A percentile compares a stretch with the other conserved stretches of the same genome.
Evolutionary conservation across 1,140 invertebrate genomes (phyloP).

Genomic region (Ips typographus): DNA sequence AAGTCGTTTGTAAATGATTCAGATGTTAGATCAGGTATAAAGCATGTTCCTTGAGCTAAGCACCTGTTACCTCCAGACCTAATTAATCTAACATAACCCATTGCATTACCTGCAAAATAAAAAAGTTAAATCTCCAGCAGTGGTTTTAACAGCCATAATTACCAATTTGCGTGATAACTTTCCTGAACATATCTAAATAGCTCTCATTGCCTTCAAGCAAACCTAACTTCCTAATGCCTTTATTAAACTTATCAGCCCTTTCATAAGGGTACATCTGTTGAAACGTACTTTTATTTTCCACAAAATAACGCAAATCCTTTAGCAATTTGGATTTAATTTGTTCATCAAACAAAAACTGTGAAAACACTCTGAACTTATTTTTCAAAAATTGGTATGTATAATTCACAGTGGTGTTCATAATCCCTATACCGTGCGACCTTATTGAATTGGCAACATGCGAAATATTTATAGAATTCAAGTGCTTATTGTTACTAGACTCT

Average conservation of each 20-base stretch:
- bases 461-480: conserved; percentile 95
- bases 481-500: conserved; percentile 87
- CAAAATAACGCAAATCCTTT: conserved; percentile 81
- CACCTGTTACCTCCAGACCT: conserved; percentile 91
- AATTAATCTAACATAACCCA: conserved; percentile 95
- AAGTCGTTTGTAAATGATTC: too few species aligned
- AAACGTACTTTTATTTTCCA: conserved; percentile 59
- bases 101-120: conserved; percentile 76
- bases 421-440: conserved; percentile 94
- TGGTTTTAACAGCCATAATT: conserved; percentile 23
- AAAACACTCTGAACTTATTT: conserved; percentile 93
- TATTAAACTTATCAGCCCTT: conserved; percentile 93
- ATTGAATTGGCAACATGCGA: conserved; percentile 96
- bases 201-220: conserved; percentile 78
- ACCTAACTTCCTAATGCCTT: conserved; percentile 87
- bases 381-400: conserved; percentile 96
- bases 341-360: conserved; percentile 97
- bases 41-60: conserved; percentile 86
- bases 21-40: conserved; percentile 79
- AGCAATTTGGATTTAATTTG: conserved; percentile 94
- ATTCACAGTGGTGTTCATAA: conserved; percentile 97
- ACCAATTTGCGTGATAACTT: conserved; percentile 91
- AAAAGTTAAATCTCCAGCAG: conserved; percentile 2
- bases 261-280: conserved; percentile 79
- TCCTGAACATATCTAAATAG: conserved; percentile 92